Conservation (phyloP, 2,113 vertebrate species). For the Tragelaphus buxtoni region DNA sequence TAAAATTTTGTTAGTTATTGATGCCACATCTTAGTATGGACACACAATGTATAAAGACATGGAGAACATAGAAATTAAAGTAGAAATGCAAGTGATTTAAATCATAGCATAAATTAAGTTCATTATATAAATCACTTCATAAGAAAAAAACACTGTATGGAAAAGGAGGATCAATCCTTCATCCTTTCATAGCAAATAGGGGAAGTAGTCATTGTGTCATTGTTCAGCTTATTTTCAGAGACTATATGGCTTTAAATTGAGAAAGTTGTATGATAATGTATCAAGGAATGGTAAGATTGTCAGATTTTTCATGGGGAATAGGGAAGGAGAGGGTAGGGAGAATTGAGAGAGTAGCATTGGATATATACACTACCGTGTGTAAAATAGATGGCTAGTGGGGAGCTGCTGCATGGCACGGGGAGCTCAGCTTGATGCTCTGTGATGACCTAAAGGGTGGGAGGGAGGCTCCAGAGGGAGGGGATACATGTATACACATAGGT, state of each 20-base stretch:
- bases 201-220: neutral
- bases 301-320: neutral
- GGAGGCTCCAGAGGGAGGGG: neutral
- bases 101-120: neutral
- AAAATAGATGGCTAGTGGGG: neutral
- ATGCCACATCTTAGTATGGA: neutral
- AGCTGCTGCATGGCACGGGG: neutral
- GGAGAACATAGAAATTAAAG: neutral
- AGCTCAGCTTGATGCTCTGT: neutral
- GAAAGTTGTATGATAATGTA: neutral
- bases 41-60: neutral
- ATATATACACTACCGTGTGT: neutral
- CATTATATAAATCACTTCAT: neutral
- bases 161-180: neutral
- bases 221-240: neutral
- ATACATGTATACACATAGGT: neutral
- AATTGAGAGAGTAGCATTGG: neutral
- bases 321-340: neutral
- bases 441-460: neutral
- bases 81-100: neutral
- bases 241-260: neutral
- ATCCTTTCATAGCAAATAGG: neutral
- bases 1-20: neutral
- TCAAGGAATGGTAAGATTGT: neutral
- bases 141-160: neutral